phyloP scores from a whole-genome alignment of 2,797 vertebrate genomes.

The Coranthus polyacanthus region DNA sequence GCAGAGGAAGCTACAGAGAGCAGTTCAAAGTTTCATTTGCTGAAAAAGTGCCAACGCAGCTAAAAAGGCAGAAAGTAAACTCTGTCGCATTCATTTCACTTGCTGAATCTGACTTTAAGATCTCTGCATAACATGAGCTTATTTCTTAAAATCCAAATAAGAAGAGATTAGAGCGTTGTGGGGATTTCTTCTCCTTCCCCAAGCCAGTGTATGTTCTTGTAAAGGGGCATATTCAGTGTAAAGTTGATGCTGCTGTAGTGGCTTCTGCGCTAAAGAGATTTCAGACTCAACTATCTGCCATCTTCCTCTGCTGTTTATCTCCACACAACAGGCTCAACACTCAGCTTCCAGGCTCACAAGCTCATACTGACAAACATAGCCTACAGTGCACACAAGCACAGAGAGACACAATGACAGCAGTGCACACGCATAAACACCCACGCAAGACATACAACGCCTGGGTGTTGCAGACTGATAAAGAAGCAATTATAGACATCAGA shows the following conservation, averaged over 20 bases:
- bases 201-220: conserved; percentile 25
- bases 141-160: conserved; percentile 14
- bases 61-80: conserved; percentile 17
- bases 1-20: conserved; percentile 7
- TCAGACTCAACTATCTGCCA: conserved; percentile 51
- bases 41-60: not conserved
- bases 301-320: conserved; percentile 55
- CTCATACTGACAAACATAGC: conserved; percentile 36
- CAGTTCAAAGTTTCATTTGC: conserved; percentile 10
- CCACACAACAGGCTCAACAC: conserved; percentile 41
- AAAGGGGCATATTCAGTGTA: conserved; percentile 17
- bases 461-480: conserved; percentile 68
- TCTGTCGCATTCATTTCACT: conserved; percentile 1
- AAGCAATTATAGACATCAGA: conserved; percentile 65
- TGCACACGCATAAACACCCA: conserved; percentile 7
- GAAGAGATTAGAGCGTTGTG: conserved; percentile 18
- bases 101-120: conserved; percentile 12
- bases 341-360: conserved; percentile 44
- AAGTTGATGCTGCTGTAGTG: conserved; percentile 17
- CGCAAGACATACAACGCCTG: conserved; percentile 9
- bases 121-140: conserved; percentile 7
- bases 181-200: conserved; percentile 16
- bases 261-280: conserved; percentile 53
- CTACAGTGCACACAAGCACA: conserved; percentile 27
- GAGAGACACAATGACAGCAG: conserved; percentile 26